Evolutionary conservation across 1,140 invertebrate species (phyloP).

Genomic region (Argopecten irradians): DNA sequence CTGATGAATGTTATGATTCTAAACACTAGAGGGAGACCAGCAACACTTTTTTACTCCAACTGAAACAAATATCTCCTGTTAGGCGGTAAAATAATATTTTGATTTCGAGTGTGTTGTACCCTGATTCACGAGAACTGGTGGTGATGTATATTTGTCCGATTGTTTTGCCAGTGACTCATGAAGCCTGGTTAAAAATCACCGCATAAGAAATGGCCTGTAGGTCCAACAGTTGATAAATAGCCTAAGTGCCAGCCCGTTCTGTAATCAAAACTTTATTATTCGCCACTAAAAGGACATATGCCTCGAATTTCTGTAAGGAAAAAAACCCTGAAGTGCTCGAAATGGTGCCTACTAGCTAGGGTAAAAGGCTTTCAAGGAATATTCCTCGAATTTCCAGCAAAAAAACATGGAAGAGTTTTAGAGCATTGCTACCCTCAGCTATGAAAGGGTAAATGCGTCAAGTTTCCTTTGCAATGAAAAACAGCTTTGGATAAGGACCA

Average conservation of each 20-base stretch:
- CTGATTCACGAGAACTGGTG: not conserved
- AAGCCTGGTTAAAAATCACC: not conserved
- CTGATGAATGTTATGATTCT: too few relatives aligned
- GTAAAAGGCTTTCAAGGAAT: not conserved
- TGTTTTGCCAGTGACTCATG: not conserved
- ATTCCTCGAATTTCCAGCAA: not conserved
- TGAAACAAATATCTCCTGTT: not conserved
- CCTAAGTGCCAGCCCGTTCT: not conserved
- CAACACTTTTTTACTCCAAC: too few relatives aligned
- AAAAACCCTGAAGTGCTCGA: not conserved
- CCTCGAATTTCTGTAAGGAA: not conserved
- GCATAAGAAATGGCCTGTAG: not conserved
- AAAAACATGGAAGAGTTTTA: not conserved
- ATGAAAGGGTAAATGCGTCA: not conserved
- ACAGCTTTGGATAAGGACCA: not conserved
- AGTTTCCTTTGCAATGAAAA: not conserved
- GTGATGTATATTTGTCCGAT: not conserved
- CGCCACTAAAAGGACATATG: constrained; percentile 21
- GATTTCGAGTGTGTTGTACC: not conserved
- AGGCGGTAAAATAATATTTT: not conserved
- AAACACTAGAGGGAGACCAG: too few relatives aligned
- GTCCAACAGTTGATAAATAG: not conserved
- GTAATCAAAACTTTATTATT: not conserved
- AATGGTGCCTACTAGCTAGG: not conserved
- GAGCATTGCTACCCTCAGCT: not conserved